These are phyloP conservation scores for Gibbula magus DNA, from an alignment of 2,888 invertebrate genomes.

Conservation along the genomic window DNA sequence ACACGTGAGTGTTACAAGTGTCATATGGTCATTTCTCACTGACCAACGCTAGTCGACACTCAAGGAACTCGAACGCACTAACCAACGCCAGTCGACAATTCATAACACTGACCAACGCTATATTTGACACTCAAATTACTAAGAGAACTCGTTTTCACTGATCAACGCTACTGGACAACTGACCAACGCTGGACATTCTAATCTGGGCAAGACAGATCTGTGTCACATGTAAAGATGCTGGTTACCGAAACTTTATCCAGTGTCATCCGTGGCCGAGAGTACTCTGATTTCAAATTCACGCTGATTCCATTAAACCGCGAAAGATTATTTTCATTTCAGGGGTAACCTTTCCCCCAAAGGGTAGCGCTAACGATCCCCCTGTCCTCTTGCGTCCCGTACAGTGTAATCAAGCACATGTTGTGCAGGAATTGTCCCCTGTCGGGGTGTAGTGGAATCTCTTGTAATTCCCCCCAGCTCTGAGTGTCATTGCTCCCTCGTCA, in stretches of 20 bases:
- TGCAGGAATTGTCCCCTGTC: conserved; percentile 5
- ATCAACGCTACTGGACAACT: no score
- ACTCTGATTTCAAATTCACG: not conserved
- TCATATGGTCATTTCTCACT: no score
- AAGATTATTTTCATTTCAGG: not conserved
- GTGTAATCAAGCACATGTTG: not conserved
- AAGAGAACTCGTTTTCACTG: no score
- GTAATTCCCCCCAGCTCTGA: not conserved
- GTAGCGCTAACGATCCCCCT: not conserved
- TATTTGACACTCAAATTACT: no score
- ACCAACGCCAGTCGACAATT: no score
- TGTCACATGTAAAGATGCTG: not conserved
- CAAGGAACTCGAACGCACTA: no score
- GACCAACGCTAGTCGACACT: no score
- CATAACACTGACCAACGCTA: no score
- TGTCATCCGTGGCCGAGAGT: not conserved
- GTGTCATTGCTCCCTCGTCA: not conserved
- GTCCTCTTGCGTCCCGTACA: not conserved
- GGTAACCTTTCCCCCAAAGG: not conserved
- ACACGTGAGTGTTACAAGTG: no score
- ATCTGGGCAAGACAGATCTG: not conserved
- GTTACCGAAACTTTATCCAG: not conserved
- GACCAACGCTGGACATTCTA: no score
- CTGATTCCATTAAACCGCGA: not conserved
- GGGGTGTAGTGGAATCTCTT: not conserved